Percentiles rank a stretch among this genome's conserved stretches.
These are phyloP conservation scores for Chrysoperla carnea DNA, from an alignment of 1,140 invertebrate species.

Conservation along the genomic window DNA sequence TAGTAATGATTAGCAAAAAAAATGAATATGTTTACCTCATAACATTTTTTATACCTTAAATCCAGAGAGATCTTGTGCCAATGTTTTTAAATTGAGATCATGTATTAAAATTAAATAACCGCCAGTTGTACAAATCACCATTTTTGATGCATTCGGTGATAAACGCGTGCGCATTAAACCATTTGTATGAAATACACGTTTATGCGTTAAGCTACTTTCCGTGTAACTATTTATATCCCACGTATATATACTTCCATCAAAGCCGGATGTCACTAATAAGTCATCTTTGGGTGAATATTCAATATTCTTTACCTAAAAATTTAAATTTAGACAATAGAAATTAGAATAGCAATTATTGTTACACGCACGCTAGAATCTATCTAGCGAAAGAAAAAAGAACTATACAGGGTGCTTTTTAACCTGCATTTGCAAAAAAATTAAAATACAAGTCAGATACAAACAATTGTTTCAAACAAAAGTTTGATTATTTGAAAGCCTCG, in stretches of 20 bases:
- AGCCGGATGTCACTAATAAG: slow-evolving; percentile 73
- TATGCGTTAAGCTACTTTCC: slow-evolving; percentile 57
- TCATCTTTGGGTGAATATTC: slow-evolving; percentile 79
- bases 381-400: no score
- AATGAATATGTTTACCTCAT: no score
- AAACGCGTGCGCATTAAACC: slow-evolving; percentile 79
- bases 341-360: no score
- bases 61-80: slow-evolving; percentile 62
- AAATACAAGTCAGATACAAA: no score
- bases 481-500: no score
- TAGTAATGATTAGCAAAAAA: no score
- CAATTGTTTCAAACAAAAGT: no score
- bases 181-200: slow-evolving; percentile 61
- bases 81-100: slow-evolving; percentile 61
- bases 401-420: no score
- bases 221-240: slow-evolving; percentile 87
- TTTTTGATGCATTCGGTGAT: slow-evolving; percentile 66
- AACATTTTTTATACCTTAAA: slow-evolving; percentile 56
- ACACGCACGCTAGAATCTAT: no score
- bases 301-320: slow-evolving; percentile 62
- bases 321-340: slow-evolving; percentile 3
- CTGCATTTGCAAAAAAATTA: no score
- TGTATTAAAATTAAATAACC: slow-evolving; percentile 84
- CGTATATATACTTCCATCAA: slow-evolving; percentile 84
- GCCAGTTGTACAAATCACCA: slow-evolving; percentile 77